A percentile compares a stretch with the other conserved stretches of the same genome.
phyloP scores from a whole-genome alignment of 2,113 vertebrate genomes.

The Lanius ludovicianus region DNA sequence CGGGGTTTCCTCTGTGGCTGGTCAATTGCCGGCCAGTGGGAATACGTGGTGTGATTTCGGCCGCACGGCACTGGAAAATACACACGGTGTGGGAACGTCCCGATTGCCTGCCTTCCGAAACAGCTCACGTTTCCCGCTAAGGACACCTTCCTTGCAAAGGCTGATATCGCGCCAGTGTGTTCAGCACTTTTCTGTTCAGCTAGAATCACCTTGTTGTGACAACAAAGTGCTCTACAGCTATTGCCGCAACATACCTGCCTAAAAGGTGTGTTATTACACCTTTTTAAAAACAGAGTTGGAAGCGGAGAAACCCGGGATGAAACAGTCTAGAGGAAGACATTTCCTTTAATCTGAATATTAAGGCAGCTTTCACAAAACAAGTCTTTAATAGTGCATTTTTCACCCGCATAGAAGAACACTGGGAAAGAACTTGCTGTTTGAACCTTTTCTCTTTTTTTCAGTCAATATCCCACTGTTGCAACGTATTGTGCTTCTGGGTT shows the following conservation, averaged over 20 bases:
- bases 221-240: neutral
- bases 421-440: neutral
- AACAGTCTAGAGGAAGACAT: neutral
- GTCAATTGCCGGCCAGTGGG: neutral
- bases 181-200: neutral
- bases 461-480: neutral
- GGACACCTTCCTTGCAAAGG: neutral
- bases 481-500: neutral
- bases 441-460: neutral
- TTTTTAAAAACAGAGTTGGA: neutral
- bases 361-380: neutral
- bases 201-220: neutral
- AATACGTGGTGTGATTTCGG: fast-evolving
- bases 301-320: neutral
- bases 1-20: fast-evolving
- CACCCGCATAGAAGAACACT: neutral
- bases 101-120: neutral
- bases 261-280: neutral
- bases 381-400: neutral
- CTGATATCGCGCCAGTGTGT: fast-evolving
- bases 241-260: too few relatives aligned
- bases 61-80: fast-evolving
- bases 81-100: fast-evolving
- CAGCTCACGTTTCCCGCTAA: neutral
- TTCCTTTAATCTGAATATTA: neutral